Evolutionary conservation across 2,888 invertebrate species (phyloP).

Genomic region (Spilosoma lubricipeda): DNA sequence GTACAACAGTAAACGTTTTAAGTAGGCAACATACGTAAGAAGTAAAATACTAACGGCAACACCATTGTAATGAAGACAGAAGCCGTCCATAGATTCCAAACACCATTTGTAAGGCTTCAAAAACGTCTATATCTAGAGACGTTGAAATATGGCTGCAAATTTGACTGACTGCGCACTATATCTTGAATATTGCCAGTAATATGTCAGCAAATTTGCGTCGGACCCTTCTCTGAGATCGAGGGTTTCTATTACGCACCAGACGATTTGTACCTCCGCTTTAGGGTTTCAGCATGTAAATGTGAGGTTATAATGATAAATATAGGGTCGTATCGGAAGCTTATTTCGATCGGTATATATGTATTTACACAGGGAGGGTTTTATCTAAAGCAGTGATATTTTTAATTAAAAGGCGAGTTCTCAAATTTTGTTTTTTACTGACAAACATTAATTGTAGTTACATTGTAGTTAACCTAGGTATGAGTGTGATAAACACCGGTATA

Average conservation of each 20-base stretch:
- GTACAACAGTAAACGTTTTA: neutral
- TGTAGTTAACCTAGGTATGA: no score
- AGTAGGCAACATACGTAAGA: neutral
- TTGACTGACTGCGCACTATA: conserved; percentile 59
- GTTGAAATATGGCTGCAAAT: conserved; percentile 33
- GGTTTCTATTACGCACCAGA: conserved; percentile 43
- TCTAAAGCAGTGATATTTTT: neutral
- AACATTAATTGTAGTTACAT: no score
- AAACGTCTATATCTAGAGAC: conserved; percentile 43
- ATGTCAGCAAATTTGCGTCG: conserved; percentile 75
- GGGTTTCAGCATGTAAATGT: conserved; percentile 14
- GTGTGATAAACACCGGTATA: no score
- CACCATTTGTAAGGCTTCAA: conserved; percentile 39
- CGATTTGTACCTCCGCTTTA: conserved; percentile 31
- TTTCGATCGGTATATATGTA: neutral
- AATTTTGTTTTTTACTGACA: no score
- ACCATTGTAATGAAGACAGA: conserved; percentile 1
- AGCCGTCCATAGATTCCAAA: conserved; percentile 5
- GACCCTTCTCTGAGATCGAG: conserved; percentile 45
- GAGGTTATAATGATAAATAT: conserved; percentile 13
- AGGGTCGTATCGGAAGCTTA: neutral
- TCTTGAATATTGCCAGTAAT: conserved; percentile 74
- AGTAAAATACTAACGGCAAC: neutral
- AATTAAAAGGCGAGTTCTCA: neutral
- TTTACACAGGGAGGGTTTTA: neutral